A percentile compares a stretch with the other conserved stretches of the same genome.
phyloP scores from a whole-genome alignment of 2,888 invertebrate genomes.

The Meiosimyza platycephala region DNA sequence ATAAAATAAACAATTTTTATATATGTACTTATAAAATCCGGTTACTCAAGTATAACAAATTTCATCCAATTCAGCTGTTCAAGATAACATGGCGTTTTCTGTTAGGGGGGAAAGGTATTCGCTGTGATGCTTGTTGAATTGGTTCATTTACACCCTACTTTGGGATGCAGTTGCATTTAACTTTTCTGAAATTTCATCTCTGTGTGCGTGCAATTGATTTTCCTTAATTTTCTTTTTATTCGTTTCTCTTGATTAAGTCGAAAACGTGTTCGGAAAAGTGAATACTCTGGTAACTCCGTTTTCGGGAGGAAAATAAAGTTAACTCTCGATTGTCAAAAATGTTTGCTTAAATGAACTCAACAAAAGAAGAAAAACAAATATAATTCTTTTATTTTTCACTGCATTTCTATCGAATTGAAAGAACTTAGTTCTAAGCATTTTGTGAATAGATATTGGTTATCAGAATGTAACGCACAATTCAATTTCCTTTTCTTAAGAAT shows the following conservation, averaged over 20 bases:
- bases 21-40: too few species aligned
- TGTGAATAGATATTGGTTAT: too few species aligned
- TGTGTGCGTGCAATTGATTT: slow-evolving; percentile 38
- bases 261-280: slow-evolving; percentile 55
- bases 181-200: slow-evolving; percentile 15
- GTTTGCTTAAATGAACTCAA: too few species aligned
- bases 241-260: slow-evolving; percentile 54
- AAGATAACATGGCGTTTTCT: background rate
- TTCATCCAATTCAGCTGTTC: background rate
- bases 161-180: slow-evolving; percentile 1
- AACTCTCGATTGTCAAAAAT: too few species aligned
- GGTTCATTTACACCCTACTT: background rate
- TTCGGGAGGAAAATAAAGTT: background rate
- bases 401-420: background rate
- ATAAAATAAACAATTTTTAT: too few species aligned
- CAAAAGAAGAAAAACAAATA: background rate
- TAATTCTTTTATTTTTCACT: background rate
- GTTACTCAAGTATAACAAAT: background rate
- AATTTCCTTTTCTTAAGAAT: too few species aligned
- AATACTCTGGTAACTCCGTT: slow-evolving; percentile 23
- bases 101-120: background rate
- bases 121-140: background rate
- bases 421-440: background rate
- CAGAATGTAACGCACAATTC: too few species aligned
- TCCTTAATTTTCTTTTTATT: slow-evolving; percentile 31